Evolutionary conservation across 2,888 invertebrate genomes (phyloP).

Genomic region (Caenorhabditis sp.): DNA sequence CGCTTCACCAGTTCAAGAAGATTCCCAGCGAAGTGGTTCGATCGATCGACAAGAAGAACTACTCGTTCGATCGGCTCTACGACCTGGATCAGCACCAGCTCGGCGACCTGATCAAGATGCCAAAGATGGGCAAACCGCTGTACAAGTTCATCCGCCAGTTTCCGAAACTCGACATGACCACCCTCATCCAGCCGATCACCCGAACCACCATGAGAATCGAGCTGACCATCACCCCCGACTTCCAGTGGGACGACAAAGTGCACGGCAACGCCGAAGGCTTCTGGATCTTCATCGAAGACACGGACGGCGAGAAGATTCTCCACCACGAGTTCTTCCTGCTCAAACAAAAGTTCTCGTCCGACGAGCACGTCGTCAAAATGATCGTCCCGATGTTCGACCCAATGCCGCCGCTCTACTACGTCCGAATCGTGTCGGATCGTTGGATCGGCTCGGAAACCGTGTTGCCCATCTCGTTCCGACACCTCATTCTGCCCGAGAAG

Average conservation of each 20-base stretch:
- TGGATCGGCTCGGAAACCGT: constrained; percentile 84
- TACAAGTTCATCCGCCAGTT: constrained; percentile 94
- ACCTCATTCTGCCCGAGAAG: constrained; percentile 97
- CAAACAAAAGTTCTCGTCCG: constrained; percentile 93
- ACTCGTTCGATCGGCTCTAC: constrained; percentile 88
- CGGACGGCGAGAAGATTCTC: constrained; percentile 88
- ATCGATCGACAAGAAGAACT: constrained; percentile 95
- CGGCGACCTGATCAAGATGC: constrained; percentile 92
- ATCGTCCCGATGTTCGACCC: constrained; percentile 99
- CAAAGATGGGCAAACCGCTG: constrained; percentile 94
- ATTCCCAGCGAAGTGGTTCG: constrained; percentile 94
- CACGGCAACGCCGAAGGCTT: constrained; percentile 87
- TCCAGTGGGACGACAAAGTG: constrained; percentile 97
- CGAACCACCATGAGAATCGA: constrained; percentile 92
- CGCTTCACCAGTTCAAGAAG: constrained; percentile 93
- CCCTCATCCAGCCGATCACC: constrained; percentile 98
- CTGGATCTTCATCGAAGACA: constrained; percentile 87
- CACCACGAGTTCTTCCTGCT: constrained; percentile 97
- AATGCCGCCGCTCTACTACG: constrained; percentile 97
- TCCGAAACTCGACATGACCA: constrained; percentile 95
- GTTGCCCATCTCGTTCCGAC: constrained; percentile 96
- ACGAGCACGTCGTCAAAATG: constrained; percentile 97
- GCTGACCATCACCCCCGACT: constrained; percentile 97
- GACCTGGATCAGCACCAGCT: constrained; percentile 98
- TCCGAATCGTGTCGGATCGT: constrained; percentile 86